Evolutionary conservation across 2,888 invertebrate species (phyloP), one percentile per base, ranked within the genome.

Genomic region (Drosophila emarginata): DNA sequence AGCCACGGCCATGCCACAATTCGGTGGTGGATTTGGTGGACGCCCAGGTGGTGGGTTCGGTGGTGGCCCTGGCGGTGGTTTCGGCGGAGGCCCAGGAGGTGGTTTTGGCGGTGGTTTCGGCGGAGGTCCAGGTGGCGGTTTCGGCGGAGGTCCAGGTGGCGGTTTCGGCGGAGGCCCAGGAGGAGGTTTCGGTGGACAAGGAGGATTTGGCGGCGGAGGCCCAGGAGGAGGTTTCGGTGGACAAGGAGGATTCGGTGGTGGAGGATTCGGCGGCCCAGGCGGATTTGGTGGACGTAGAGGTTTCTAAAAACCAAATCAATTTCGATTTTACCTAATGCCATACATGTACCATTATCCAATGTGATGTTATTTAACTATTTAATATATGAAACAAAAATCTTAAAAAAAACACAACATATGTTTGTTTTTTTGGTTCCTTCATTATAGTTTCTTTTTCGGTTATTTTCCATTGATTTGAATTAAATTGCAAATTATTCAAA

Each of bases 1-100:
- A 5, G 39, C 56, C 21, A n/a, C 9, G 0, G 56, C 56, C 3
- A 21, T 39, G 36, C 56, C 56, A n/a, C 56, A 57, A 23, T 56
- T 56, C 21, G 23, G 23, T n/a, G 53, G 53, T 6, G 53, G 53
- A 23, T 9, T 12, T 26, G 56, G 36, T 14, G 53, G 15, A 18
- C 36, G 28, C 0, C 54, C 28, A 54, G 54, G 54, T 2, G 54
- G 54, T 12, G 54, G 52, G 7, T 52, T 52, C 5, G 52, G 52
- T 7, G 52, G 52, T 4, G 21, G 18, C 5, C 15, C 15, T 4
- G 50, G 50, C 12, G 50, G 51, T 6, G 21, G 51, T 15, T 23
- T 23, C 14, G 45, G 51, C 4, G 50, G 50, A 21, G 4, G 50
- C 3, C 45, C 45, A 18, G 45, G 45, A 9, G 32, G 32, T 11